Evolutionary conservation across 2,888 invertebrate species (phyloP).

Genomic region (Calameuta idolon): DNA sequence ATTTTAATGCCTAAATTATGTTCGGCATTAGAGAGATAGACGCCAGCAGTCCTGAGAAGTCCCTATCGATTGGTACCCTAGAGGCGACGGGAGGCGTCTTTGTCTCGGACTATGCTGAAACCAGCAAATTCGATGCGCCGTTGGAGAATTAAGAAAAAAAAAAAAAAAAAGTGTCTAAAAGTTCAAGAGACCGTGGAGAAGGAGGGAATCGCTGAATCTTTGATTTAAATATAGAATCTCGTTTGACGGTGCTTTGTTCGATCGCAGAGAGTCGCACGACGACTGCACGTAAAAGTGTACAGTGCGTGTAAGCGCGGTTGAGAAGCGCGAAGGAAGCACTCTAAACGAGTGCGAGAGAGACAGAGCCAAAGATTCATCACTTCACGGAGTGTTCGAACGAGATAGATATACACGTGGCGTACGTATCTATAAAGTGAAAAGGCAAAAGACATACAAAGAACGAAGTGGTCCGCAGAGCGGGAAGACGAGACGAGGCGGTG

Average conservation of each 20-base stretch:
- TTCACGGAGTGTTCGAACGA: neutral
- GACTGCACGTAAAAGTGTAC: neutral
- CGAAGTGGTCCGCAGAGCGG: neutral
- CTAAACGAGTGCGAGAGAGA: neutral
- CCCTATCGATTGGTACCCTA: slow-evolving; percentile 6
- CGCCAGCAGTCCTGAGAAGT: slow-evolving; percentile 31
- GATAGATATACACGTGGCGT: neutral
- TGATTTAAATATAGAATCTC: slow-evolving; percentile 52
- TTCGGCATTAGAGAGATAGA: slow-evolving; percentile 60
- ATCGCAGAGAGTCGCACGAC: slow-evolving; percentile 26
- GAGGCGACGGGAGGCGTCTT: neutral
- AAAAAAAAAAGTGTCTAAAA: neutral
- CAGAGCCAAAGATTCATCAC: neutral
- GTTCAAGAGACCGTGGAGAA: neutral
- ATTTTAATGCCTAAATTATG: slow-evolving; percentile 66
- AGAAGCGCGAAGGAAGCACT: neutral
- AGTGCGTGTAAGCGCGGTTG: neutral
- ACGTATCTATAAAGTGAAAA: neutral
- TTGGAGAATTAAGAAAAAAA: neutral
- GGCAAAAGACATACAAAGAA: neutral
- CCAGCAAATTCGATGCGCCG: neutral
- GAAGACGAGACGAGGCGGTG: neutral
- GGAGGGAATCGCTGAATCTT: slow-evolving; percentile 33
- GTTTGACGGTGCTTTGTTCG: slow-evolving; percentile 52
- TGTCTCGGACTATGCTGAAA: neutral